Evolutionary conservation across 2,797 vertebrate genomes (phyloP), one percentile per base, ranked within the genome.

Genomic region (Propithecus perrieri): DNA sequence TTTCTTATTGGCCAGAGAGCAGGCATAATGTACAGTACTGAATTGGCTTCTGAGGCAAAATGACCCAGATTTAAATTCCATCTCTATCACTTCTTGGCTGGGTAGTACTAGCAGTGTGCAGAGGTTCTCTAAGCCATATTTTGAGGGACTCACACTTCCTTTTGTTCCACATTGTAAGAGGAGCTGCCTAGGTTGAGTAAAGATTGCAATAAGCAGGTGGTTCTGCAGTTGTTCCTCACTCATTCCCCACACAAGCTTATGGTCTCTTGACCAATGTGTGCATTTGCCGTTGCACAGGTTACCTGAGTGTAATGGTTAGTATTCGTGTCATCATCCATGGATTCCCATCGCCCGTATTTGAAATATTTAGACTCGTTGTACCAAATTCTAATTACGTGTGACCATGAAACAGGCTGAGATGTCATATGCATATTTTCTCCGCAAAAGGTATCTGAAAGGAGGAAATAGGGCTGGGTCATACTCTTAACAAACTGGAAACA

Each of bases 301-400:
- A 98, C 65, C 95, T 97, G 74, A 28, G 94, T 96, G 4, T 95
- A 96, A 81, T 96, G 97, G 17, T 87, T 79, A 20, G 10, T 12
- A 1, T 0, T 1, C 30, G 26, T 4, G 0, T 2, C 90, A 10
- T 61, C 10, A 30, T 8, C 10, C 22, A 0, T 2, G 89, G 14
- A 5, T 41, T 46, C 33, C 84, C 38, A 94, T 30, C 33, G 0
- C 11, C 91, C 97, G 28, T 97, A 97, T 0, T 0, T 26, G 28
- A 97, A 97, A 18, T 93, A 1, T 76, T 94, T 53, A 38, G 20
- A 96, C 65, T 98, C 95, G 79, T 85, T 85, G 61, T 85, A 74
- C 85, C 91, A 97, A 1, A 0, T 0, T 28, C 75, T 24, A 35
- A 97, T 0, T 41, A 92, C 83, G 4, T 85, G 4, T 41, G 91